These are phyloP conservation scores for Epinotia nisella DNA, from an alignment of 2,888 invertebrate genomes.

Conservation along the genomic window DNA sequence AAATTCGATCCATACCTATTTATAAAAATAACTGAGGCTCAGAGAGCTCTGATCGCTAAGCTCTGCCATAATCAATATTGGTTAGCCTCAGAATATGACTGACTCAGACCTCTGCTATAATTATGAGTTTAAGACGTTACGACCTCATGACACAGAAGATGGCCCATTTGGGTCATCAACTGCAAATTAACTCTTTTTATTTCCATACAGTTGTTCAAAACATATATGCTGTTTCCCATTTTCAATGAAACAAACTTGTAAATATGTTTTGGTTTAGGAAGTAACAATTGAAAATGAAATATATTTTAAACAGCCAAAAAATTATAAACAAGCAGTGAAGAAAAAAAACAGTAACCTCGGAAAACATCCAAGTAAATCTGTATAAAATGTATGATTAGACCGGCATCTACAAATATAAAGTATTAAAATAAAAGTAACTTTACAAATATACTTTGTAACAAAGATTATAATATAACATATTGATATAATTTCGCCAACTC, in stretches of 20 bases:
- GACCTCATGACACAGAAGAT: background rate
- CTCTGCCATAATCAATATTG: slow-evolving; percentile 12
- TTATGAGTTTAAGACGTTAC: background rate
- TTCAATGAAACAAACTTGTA: background rate
- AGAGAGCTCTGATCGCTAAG: slow-evolving; percentile 3
- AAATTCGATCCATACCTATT: slow-evolving; percentile 52
- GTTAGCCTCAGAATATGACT: slow-evolving; percentile 29
- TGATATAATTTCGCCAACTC: background rate
- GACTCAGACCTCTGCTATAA: background rate
- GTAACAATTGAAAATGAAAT: background rate
- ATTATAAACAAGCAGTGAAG: background rate
- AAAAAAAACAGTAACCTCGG: background rate
- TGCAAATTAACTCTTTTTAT: background rate
- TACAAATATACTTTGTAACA: background rate
- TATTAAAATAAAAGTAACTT: background rate
- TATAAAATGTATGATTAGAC: background rate
- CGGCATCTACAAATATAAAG: background rate
- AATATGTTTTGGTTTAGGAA: background rate
- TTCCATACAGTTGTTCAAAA: background rate
- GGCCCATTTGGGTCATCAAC: background rate
- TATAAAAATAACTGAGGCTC: slow-evolving; percentile 44
- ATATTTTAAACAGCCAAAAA: no score
- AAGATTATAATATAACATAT: background rate
- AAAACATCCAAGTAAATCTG: background rate
- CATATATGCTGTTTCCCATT: background rate